A percentile compares a stretch with the other conserved stretches of the same genome.
phyloP scores from a whole-genome alignment of 2,888 invertebrate genomes.

The Bimastos eiseni region DNA sequence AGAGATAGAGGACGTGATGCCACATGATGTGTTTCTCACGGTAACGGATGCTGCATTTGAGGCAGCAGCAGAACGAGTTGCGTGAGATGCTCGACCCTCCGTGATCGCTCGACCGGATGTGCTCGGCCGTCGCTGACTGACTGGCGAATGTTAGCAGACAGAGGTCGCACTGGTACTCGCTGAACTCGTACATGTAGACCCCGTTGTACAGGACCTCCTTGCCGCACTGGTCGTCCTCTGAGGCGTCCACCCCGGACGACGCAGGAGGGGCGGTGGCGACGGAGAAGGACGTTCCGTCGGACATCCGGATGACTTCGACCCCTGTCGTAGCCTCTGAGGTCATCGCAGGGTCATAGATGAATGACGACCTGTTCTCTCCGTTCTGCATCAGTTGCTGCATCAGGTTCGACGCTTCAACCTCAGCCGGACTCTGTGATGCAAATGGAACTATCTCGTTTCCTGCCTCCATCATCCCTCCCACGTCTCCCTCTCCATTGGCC shows the following conservation, averaged over 20 bases:
- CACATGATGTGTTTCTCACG: slow-evolving; percentile 27
- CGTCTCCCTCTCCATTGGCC: not conserved
- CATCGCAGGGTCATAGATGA: not conserved
- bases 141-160: slow-evolving; percentile 31
- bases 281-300: slow-evolving; percentile 16
- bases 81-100: not conserved
- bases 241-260: not conserved
- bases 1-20: slow-evolving; percentile 30
- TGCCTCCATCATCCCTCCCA: not conserved
- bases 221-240: slow-evolving; percentile 20
- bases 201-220: slow-evolving; percentile 29
- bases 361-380: not conserved
- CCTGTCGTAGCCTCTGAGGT: not conserved
- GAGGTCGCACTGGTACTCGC: slow-evolving; percentile 22
- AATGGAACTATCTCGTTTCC: not conserved
- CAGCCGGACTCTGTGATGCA: slow-evolving; percentile 13
- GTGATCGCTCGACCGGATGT: slow-evolving; percentile 32
- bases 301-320: slow-evolving; percentile 1
- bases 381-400: slow-evolving; percentile 18
- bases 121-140: slow-evolving; percentile 24
- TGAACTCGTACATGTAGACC: slow-evolving; percentile 29
- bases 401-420: not conserved
- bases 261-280: not conserved
- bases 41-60: slow-evolving; percentile 31
- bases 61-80: slow-evolving; percentile 29